Evolutionary conservation across 1,140 invertebrate species (phyloP).

Genomic region (Triops longicaudatus): DNA sequence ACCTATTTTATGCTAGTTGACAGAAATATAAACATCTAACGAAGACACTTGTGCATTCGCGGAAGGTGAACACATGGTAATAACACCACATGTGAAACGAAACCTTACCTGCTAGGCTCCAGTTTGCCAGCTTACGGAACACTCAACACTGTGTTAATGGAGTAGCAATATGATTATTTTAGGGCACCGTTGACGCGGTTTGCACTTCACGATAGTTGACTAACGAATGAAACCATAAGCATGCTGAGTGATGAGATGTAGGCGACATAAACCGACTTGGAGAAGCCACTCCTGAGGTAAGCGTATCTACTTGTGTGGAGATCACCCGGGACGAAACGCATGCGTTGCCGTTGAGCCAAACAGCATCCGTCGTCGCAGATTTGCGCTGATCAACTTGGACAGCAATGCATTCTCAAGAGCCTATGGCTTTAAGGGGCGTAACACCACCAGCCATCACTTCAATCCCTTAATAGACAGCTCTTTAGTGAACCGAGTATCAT

Average conservation of each 20-base stretch:
- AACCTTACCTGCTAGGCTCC: neutral
- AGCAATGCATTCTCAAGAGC: conserved; percentile 7
- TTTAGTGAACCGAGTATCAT: conserved; percentile 3
- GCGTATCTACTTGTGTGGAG: neutral
- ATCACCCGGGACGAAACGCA: neutral
- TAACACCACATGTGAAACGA: no score
- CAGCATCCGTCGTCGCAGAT: conserved; percentile 5
- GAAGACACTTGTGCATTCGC: no score
- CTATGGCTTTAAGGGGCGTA: conserved; percentile 14
- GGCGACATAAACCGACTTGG: conserved; percentile 5
- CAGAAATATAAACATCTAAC: no score
- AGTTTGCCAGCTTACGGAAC: neutral
- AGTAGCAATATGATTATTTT: neutral
- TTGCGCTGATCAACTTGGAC: conserved; percentile 14
- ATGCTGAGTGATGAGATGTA: neutral
- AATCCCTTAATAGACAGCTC: conserved; percentile 12
- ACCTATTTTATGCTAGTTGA: no score
- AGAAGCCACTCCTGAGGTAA: neutral
- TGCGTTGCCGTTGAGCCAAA: neutral
- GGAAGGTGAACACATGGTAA: no score
- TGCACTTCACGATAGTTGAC: conserved; percentile 11
- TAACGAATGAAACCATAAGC: conserved; percentile 3
- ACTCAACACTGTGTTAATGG: neutral
- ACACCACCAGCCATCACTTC: conserved; percentile 5
- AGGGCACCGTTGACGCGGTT: neutral